Evolutionary conservation across 2,888 invertebrate genomes (phyloP), one percentile per base, ranked within the genome.

Genomic region (Himalopsyche anomala): DNA sequence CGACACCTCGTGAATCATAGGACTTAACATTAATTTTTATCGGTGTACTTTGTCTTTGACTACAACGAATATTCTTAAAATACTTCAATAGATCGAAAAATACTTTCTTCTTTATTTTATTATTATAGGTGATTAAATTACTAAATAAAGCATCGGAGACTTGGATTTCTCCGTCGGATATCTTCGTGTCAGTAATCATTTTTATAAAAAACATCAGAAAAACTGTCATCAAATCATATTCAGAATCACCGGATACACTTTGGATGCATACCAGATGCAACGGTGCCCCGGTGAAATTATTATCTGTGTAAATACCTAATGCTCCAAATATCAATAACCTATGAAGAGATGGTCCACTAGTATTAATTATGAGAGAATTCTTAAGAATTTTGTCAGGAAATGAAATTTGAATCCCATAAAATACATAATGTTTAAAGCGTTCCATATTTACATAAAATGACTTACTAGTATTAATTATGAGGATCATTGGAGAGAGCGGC

Each of bases 31-130:
- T 74, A 74, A 11, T 28, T 74, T 74, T 36, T 11, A 36, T 74
- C 74, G 15, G 74, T 15, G 36, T 36, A 74, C 38, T 74, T 36
- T 74, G 38, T 74, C 74, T 74, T 74, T 36, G 74, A 74, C 74
- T 74, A 74, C 74, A 36, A 12, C 15, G 74, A 74, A 74, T 74
- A 74, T 74, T 74, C 15, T 36, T 74, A 74, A 74, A 74, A 74
- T 74, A 74, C 38, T 74, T 74, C 74, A 74, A 74, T 74, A 74
- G 74, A 74, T 74, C 74, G 19, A 74, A 74, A 74, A 74, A 74
- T 74, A 74, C 74, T 74, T 38, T 74, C 38, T 74, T 74, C 11
- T 74, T 74, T 36, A 74, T 74, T 36, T 74, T 62, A 19, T 19
- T 74, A 74, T 38, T 38, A 74, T 74, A 74, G 74, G 12, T 74